These are phyloP conservation scores for Drosophila orena DNA, from an alignment of 1,140 invertebrate genomes.

Conservation along the genomic window DNA sequence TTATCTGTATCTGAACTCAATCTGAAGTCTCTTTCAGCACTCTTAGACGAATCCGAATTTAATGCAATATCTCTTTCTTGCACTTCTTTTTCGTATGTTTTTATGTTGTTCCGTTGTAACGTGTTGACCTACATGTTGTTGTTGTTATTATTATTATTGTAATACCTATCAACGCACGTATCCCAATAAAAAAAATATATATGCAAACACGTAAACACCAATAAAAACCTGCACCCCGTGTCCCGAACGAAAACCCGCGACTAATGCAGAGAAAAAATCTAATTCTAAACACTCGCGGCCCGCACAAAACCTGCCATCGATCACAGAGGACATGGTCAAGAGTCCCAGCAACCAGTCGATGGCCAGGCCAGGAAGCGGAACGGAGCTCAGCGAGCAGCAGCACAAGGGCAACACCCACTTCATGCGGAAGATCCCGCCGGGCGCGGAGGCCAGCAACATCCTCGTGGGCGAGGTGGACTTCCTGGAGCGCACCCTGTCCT, in stretches of 20 bases:
- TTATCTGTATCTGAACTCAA: conserved; percentile 44
- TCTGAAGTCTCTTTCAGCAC: conserved; percentile 53
- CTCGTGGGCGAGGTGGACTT: conserved; percentile 99
- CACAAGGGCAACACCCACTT: conserved; percentile 95
- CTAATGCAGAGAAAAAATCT: conserved; percentile 83
- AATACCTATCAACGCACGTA: conserved; percentile 52
- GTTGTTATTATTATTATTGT: conserved; percentile 58
- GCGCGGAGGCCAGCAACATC: conserved; percentile 98
- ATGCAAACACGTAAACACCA: conserved; percentile 25
- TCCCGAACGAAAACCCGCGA: conserved; percentile 31
- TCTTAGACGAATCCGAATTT: conserved; percentile 36
- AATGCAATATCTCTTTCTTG: conserved; percentile 49
- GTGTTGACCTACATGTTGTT: conserved; percentile 53
- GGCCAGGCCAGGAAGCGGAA: conserved; percentile 90
- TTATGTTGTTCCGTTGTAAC: conserved; percentile 43
- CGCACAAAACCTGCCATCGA: conserved; percentile 67
- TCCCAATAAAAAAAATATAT: conserved; percentile 17
- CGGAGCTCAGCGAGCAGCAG: conserved; percentile 90
- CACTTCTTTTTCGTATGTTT: conserved; percentile 62
- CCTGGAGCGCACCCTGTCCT: conserved; percentile 94
- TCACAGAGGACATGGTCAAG: conserved; percentile 88
- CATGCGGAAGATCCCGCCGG: conserved; percentile 98
- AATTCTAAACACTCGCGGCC: conserved; percentile 76
- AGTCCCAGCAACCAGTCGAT: conserved; percentile 93
- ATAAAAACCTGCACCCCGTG: conserved; percentile 46